These are phyloP conservation scores for Ariopsis seemanni DNA, from an alignment of 2,113 vertebrate genomes.

Conservation along the genomic window DNA sequence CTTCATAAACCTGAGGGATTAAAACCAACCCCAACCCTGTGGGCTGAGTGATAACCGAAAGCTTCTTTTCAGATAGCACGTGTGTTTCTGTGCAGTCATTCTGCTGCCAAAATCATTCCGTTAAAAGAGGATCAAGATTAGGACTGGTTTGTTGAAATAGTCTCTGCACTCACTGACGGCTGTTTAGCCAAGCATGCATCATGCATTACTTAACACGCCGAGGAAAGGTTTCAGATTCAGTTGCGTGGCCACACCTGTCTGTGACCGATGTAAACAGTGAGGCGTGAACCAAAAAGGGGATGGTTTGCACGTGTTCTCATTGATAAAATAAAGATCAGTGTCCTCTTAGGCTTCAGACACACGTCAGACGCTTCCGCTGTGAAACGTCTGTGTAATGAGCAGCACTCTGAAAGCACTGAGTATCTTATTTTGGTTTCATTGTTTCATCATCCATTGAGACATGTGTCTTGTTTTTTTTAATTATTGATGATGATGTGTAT, in stretches of 20 bases:
- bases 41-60: not conserved
- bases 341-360: not conserved
- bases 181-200: not conserved
- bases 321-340: constrained; percentile 36
- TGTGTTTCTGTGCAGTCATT: not conserved
- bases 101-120: not conserved
- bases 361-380: not conserved
- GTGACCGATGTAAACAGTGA: constrained; percentile 71
- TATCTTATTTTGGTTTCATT: not conserved
- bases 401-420: not conserved
- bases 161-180: not conserved
- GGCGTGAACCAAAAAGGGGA: constrained; percentile 57
- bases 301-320: constrained; percentile 47
- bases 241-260: constrained; percentile 15
- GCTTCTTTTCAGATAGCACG: not conserved
- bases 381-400: not conserved
- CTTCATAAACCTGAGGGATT: not conserved
- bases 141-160: not conserved
- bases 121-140: not conserved
- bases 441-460: not conserved
- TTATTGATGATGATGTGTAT: not conserved
- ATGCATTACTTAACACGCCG: not conserved
- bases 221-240: not conserved
- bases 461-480: not conserved
- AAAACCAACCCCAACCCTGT: not conserved